Base-by-base conservation (phyloP, 2,888 invertebrate species). In the Apoda limacodes region DNA sequence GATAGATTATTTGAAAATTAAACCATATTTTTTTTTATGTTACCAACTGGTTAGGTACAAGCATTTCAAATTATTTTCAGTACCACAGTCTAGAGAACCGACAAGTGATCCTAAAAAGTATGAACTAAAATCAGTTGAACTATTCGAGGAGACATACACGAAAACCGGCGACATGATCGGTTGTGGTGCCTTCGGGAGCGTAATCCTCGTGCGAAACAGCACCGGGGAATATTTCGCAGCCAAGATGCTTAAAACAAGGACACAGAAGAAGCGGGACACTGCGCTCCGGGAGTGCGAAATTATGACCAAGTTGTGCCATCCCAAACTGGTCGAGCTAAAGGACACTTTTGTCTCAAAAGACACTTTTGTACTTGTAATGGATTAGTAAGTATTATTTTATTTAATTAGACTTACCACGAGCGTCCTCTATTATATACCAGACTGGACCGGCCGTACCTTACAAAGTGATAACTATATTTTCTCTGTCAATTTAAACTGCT, bases 201-300 rank as follows among this genome's bases (percentile, higher is more conserved):
- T 56, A 3, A 24, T 37, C 4, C 34, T 57, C 2, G 50, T 51
- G 6, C 25, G 28, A 6, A 34, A 44, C n/a, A 25, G 24, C 1
- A 19, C 12, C 2, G 46, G 82, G 5, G 82, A 85, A 28, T 82
- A 84, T 40, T 85, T 88, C 48, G 95, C 95, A 0, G 95, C 93
- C 4, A 96, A 96, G 67, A 85, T 91, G 45, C 85, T 94, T 9
- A 86, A 88, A 49, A 90, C 89, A 40, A 84, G 88, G 22, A 88
- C 88, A 39, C 65, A 84, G 7, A 86, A 87, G 41, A 92, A 91
- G 60, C 85, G 87, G 35, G 86, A 89, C 38, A 88, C 90, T 52
- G 92, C 92, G 4, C 78, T 86, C 32, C 88, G 90, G 38, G 95
- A 96, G 72, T 90, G 94, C 31, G 87, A 88, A 38, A 90, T 95